Evolutionary conservation across 2,113 vertebrate genomes (phyloP).

Genomic region (Pluvialis apricaria): DNA sequence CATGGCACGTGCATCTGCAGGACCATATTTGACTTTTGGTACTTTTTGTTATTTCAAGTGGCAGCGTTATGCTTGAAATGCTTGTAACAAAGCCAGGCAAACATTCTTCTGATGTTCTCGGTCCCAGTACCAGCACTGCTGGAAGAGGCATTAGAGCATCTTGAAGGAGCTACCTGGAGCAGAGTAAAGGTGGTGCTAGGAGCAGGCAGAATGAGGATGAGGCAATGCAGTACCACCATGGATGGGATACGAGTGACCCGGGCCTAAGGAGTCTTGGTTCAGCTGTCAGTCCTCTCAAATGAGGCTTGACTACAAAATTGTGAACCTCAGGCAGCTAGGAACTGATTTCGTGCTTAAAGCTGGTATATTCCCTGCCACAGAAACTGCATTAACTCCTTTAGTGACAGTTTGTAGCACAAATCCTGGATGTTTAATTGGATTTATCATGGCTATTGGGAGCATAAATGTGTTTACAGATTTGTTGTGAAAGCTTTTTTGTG

Average conservation of each 20-base stretch:
- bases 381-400: constrained; percentile 25
- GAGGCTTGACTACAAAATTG: neutral
- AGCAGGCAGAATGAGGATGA: neutral
- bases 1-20: neutral
- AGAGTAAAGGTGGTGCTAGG: neutral
- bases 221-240: neutral
- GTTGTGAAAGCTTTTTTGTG: constrained; percentile 59
- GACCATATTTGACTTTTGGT: neutral
- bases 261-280: neutral
- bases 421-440: constrained; percentile 55
- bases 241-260: neutral
- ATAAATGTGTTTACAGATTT: constrained; percentile 59
- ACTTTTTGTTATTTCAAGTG: neutral
- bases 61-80: neutral
- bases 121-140: neutral
- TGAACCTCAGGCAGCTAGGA: neutral
- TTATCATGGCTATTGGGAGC: constrained; percentile 42
- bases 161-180: neutral
- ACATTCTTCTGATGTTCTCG: neutral
- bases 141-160: neutral
- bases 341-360: neutral
- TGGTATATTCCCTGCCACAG: neutral
- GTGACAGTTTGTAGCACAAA: constrained; percentile 6
- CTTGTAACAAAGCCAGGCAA: neutral
- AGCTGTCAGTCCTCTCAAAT: neutral